A percentile compares a stretch with the other conserved stretches of the same genome.
phyloP scores from a whole-genome alignment of 2,888 invertebrate species.

The Caenorhabditis sulstoni region DNA sequence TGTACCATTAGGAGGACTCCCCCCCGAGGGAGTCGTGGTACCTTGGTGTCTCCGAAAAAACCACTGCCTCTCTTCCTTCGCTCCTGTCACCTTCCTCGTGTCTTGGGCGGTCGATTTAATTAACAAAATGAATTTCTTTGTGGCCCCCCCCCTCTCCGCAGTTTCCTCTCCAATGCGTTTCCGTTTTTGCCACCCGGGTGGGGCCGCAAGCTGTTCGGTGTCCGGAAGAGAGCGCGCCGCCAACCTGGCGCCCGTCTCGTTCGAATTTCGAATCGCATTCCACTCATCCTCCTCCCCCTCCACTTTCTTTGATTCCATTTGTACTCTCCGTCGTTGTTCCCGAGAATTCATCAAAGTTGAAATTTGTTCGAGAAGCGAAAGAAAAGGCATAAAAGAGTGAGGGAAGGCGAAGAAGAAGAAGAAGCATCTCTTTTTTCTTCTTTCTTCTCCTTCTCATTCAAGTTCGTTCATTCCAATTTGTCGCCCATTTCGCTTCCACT shows the following conservation, averaged over 20 bases:
- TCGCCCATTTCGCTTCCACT: constrained; percentile 23
- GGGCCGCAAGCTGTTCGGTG: constrained; percentile 44
- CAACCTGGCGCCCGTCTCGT: constrained; percentile 33
- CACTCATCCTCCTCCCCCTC: neutral
- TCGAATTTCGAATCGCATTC: neutral
- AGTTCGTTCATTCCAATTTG: constrained; percentile 49
- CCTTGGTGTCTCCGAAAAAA: neutral
- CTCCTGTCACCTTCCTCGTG: neutral
- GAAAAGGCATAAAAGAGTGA: constrained; percentile 35
- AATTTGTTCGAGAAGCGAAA: constrained; percentile 5
- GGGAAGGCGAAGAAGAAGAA: constrained; percentile 8
- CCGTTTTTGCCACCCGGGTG: constrained; percentile 14
- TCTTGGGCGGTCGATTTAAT: constrained; percentile 42
- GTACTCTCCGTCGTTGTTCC: neutral
- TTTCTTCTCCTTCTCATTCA: constrained; percentile 23
- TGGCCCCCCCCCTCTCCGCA: constrained; percentile 9
- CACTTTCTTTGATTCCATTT: no score
- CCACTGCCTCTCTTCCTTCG: neutral
- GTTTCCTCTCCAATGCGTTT: constrained; percentile 42
- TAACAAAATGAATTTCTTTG: constrained; percentile 48
- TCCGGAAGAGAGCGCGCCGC: constrained; percentile 7
- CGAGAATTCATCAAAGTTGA: constrained; percentile 26
- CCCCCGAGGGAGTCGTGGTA: no score
- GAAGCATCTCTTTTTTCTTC: constrained; percentile 24
- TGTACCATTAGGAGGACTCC: no score